Evolutionary conservation across 2,797 vertebrate species (phyloP).

Genomic region (Carapus acus): DNA sequence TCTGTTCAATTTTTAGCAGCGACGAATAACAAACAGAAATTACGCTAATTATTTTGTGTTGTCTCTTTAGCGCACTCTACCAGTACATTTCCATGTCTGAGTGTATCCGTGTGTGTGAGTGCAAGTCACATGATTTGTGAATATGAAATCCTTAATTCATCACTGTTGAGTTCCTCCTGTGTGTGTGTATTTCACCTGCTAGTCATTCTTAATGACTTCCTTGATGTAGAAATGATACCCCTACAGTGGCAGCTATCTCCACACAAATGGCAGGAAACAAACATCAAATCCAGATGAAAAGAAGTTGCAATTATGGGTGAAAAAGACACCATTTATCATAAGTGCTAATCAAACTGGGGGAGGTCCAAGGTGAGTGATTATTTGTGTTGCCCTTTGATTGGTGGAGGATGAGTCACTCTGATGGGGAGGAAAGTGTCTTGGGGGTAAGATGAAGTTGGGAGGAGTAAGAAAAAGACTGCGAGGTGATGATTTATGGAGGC

Average conservation of each 20-base stretch:
- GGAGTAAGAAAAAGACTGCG: conserved; percentile 79
- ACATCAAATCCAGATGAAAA: conserved; percentile 78
- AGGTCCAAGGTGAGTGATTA: conserved; percentile 85
- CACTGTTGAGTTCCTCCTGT: conserved; percentile 28
- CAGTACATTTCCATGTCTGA: conserved; percentile 4
- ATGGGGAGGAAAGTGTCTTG: conserved; percentile 90
- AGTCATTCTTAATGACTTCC: conserved; percentile 66
- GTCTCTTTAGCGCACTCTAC: conserved; percentile 26
- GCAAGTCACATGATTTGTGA: conserved; percentile 36
- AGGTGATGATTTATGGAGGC: conserved; percentile 90
- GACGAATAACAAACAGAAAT: conserved; percentile 64
- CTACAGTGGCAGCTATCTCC: conserved; percentile 47
- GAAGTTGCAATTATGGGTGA: conserved; percentile 70
- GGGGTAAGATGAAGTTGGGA: conserved; percentile 73
- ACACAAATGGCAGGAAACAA: conserved; percentile 79
- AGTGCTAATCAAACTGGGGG: conserved; percentile 71
- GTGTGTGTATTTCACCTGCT: conserved; percentile 69
- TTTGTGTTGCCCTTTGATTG: conserved; percentile 83
- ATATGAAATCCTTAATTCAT: conserved; percentile 39
- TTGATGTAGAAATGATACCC: conserved; percentile 74
- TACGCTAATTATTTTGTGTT: conserved; percentile 62
- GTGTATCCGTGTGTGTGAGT: conserved; percentile 5
- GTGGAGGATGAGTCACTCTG: conserved; percentile 83
- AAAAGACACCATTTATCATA: conserved; percentile 83
- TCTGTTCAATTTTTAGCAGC: conserved; percentile 65